phyloP scores from a whole-genome alignment of 2,113 vertebrate genomes.

The Passerina amoena region DNA sequence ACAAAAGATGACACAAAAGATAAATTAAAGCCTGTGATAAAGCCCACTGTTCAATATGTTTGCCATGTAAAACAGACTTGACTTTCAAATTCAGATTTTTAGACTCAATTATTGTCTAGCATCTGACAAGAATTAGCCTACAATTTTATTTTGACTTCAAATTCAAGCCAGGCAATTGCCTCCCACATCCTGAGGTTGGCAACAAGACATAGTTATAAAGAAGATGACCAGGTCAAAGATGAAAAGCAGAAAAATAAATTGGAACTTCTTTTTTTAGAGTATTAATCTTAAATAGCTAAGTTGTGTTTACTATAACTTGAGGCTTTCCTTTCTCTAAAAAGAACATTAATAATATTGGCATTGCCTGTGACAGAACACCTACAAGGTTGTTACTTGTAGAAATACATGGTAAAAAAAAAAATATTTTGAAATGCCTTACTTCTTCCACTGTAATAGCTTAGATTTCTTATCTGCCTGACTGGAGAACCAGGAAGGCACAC shows the following conservation, averaged over 20 bases:
- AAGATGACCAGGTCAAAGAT: neutral
- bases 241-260: neutral
- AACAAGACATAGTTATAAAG: neutral
- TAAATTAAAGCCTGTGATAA: neutral
- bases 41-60: neutral
- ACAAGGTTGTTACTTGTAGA: neutral
- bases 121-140: neutral
- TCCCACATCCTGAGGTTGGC: neutral
- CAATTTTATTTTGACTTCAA: neutral
- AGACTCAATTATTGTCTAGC: neutral
- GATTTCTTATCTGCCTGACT: neutral
- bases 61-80: neutral
- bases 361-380: neutral
- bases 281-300: neutral
- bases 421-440: neutral
- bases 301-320: neutral
- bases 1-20: neutral
- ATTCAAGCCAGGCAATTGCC: neutral
- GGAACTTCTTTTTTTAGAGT: neutral
- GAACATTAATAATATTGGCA: neutral
- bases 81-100: conserved; percentile 16
- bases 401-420: neutral
- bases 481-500: neutral
- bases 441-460: neutral
- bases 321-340: conserved; percentile 9